Conservation (phyloP, 2,797 vertebrate genomes). For the Betta splendens region DNA sequence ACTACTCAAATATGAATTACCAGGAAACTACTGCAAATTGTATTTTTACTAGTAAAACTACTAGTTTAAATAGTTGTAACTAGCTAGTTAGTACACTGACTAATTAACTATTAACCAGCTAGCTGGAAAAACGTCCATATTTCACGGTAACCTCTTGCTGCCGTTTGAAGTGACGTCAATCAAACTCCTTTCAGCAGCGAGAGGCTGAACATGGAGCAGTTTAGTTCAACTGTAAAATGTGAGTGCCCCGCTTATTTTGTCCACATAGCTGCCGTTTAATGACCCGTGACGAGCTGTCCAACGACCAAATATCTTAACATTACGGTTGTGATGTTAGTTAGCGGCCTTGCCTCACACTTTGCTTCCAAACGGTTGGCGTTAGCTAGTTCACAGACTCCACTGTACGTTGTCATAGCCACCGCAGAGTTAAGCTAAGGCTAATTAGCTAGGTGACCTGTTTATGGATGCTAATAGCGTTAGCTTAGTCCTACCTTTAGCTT, state of each 20-base stretch:
- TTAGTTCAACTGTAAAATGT: constrained; percentile 71
- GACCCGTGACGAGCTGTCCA: not conserved
- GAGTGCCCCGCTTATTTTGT: constrained; percentile 25
- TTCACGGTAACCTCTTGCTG: too few species aligned
- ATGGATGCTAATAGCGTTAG: not conserved
- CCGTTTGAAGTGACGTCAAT: not conserved
- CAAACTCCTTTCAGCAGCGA: not conserved
- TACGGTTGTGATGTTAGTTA: not conserved
- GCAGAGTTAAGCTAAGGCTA: not conserved
- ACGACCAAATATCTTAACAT: not conserved
- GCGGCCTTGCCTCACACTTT: too few species aligned
- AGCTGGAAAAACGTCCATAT: too few species aligned
- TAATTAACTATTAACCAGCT: too few species aligned
- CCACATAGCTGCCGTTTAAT: too few species aligned
- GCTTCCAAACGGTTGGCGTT: not conserved
- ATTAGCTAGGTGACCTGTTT: not conserved
- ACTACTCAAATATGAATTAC: too few species aligned
- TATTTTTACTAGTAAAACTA: too few species aligned
- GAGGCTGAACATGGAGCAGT: constrained; percentile 62
- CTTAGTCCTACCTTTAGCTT: too few species aligned
- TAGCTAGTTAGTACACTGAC: too few species aligned
- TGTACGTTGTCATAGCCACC: not conserved
- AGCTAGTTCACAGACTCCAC: too few species aligned
- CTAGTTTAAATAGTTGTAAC: too few species aligned
- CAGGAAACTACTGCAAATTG: too few species aligned